Evolutionary conservation across 2,797 vertebrate genomes (phyloP).

Genomic region (Tamandua tetradactyla): DNA sequence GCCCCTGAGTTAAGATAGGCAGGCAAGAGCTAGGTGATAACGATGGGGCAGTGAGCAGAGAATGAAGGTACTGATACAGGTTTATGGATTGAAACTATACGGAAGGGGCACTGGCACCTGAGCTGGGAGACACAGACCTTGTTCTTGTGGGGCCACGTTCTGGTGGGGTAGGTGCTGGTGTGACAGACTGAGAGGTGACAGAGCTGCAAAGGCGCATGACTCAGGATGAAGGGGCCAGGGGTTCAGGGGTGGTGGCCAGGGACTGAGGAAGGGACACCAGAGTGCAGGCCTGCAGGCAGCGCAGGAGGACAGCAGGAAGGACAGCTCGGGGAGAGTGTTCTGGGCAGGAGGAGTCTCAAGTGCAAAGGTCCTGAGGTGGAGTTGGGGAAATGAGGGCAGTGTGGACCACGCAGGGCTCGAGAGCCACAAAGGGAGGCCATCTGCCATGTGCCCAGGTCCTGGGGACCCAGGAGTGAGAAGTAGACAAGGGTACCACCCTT

Average conservation of each 20-base stretch:
- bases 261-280: neutral
- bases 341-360: neutral
- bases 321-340: fast-evolving
- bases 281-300: neutral
- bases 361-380: neutral
- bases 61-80: fast-evolving
- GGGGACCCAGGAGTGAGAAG: too few species aligned
- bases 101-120: too few species aligned
- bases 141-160: neutral
- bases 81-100: fast-evolving
- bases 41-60: fast-evolving
- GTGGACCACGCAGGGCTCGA: neutral
- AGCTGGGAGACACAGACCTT: neutral
- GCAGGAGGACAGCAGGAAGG: too few species aligned
- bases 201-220: fast-evolving
- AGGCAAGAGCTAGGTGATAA: neutral
- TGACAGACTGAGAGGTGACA: neutral
- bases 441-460: neutral
- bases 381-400: neutral
- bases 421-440: neutral
- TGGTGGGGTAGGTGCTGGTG: neutral
- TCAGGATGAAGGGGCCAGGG: neutral
- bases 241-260: too few species aligned
- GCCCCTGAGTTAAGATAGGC: too few species aligned
- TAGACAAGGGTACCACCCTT: neutral